Evolutionary conservation across 1,140 invertebrate genomes (phyloP).

Genomic region (Drosophila pachea): DNA sequence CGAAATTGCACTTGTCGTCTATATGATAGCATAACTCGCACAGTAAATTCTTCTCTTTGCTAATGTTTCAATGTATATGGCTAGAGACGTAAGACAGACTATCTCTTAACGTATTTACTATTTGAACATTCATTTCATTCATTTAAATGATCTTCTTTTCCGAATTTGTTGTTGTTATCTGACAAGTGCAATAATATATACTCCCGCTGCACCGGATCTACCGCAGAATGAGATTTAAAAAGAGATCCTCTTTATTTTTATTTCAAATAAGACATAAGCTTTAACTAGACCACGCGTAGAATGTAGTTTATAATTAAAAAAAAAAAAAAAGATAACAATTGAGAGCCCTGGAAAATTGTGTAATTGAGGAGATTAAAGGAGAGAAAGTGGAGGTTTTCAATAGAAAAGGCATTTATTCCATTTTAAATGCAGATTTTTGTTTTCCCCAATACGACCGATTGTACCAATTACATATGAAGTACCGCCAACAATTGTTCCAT

Average conservation of each 20-base stretch:
- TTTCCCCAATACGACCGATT: slow-evolving; percentile 40
- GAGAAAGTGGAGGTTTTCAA: slow-evolving; percentile 48
- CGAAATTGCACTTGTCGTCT: neutral
- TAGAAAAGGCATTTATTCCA: slow-evolving; percentile 69
- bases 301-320: slow-evolving; percentile 16
- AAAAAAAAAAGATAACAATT: neutral
- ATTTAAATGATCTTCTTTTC: no score
- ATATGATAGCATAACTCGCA: no score
- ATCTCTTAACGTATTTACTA: no score
- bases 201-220: neutral
- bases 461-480: slow-evolving; percentile 49
- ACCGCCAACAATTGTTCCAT: slow-evolving; percentile 71
- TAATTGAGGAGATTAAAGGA: slow-evolving; percentile 3
- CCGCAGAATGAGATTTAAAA: slow-evolving; percentile 1
- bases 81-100: no score
- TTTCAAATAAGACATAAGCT: slow-evolving; percentile 29
- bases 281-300: slow-evolving; percentile 22
- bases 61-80: no score
- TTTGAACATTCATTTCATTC: no score
- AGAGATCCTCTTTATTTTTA: slow-evolving; percentile 22
- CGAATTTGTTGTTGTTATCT: neutral
- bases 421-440: slow-evolving; percentile 68
- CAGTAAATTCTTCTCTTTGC: no score
- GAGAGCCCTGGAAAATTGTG: slow-evolving; percentile 26
- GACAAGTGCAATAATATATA: neutral